Evolutionary conservation across 2,888 invertebrate genomes (phyloP).

Genomic region (Scaptomyza flava): DNA sequence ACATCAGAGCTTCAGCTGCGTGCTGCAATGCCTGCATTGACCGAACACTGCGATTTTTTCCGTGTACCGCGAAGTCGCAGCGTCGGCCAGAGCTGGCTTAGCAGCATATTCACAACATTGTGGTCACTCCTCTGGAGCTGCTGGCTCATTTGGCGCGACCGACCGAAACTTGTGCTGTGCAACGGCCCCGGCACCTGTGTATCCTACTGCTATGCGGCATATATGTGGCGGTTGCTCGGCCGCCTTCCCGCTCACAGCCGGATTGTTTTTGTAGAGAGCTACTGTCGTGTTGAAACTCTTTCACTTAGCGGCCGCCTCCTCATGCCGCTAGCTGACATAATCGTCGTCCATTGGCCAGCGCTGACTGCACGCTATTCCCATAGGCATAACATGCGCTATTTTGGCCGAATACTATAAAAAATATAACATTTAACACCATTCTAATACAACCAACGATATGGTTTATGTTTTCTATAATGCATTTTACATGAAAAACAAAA

Average conservation of each 20-base stretch:
- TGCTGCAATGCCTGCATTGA: slow-evolving; percentile 49
- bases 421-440: neutral
- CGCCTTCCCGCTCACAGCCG: slow-evolving; percentile 87
- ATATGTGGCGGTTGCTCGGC: slow-evolving; percentile 89
- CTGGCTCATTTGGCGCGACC: slow-evolving; percentile 88
- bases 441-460: neutral
- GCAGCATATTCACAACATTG: slow-evolving; percentile 91
- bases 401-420: slow-evolving; percentile 89
- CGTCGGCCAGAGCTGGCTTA: slow-evolving; percentile 93
- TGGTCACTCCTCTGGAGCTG: slow-evolving; percentile 89
- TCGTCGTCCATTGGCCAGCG: slow-evolving; percentile 97
- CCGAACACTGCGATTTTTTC: slow-evolving; percentile 85
- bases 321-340: slow-evolving; percentile 91
- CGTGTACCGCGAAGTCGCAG: slow-evolving; percentile 92
- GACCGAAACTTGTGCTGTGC: slow-evolving; percentile 93
- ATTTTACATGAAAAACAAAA: too few species aligned
- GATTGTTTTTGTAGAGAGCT: too few species aligned
- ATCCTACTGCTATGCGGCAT: slow-evolving; percentile 93
- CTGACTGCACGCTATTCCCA: slow-evolving; percentile 84
- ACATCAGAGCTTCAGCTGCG: slow-evolving; percentile 90
- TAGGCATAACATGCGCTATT: slow-evolving; percentile 87
- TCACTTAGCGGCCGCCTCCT: slow-evolving; percentile 96
- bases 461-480: neutral
- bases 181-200: slow-evolving; percentile 99
- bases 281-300: slow-evolving; percentile 95